Evolutionary conservation across 2,113 vertebrate genomes (phyloP).

Genomic region (Petaurus breviceps): DNA sequence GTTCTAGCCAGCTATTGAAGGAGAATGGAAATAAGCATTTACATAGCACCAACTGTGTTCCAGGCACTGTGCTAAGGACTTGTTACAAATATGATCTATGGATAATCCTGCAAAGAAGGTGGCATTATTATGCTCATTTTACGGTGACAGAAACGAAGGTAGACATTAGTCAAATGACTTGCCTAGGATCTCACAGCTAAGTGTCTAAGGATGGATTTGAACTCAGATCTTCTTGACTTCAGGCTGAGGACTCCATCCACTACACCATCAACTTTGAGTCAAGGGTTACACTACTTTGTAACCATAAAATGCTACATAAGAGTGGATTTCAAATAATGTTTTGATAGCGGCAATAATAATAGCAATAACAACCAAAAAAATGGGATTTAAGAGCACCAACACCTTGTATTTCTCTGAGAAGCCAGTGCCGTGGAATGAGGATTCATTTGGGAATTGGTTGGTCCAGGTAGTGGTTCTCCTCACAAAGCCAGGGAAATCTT

Average conservation of each 20-base stretch:
- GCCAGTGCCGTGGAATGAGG: not conserved
- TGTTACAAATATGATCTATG: not conserved
- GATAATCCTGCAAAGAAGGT: not conserved
- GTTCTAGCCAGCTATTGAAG: not conserved
- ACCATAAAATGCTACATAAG: not conserved
- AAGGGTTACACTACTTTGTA: not conserved
- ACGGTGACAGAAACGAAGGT: not conserved
- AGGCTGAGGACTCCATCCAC: not conserved
- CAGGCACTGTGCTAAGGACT: not conserved
- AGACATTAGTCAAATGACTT: not conserved
- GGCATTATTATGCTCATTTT: not conserved
- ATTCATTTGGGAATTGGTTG: not conserved
- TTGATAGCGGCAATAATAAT: not conserved
- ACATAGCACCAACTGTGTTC: not conserved
- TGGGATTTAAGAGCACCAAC: not conserved
- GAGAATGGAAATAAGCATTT: not conserved
- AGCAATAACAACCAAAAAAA: not conserved
- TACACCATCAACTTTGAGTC: not conserved
- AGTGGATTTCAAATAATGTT: not conserved
- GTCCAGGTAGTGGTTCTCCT: not conserved
- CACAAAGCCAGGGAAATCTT: not conserved
- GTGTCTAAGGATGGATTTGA: not conserved
- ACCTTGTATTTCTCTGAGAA: not conserved
- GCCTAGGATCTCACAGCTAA: not conserved
- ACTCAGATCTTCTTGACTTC: not conserved